phyloP scores from a whole-genome alignment of 2,888 invertebrate species.

The Rhorus exstirpatorius region DNA sequence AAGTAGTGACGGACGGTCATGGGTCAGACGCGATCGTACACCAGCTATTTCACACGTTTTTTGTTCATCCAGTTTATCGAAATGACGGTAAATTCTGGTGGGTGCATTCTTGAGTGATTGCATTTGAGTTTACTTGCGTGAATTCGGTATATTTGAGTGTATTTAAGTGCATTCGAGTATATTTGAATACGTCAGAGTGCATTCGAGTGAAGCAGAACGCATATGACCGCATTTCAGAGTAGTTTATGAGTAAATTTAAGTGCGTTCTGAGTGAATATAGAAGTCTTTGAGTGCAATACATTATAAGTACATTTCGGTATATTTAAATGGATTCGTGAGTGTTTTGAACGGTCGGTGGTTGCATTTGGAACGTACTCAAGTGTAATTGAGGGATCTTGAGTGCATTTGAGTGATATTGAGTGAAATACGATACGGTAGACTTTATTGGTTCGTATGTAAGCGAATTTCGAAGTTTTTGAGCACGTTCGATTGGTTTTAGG shows the following conservation, averaged over 20 bases:
- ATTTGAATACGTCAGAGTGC: background rate
- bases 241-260: too few relatives aligned
- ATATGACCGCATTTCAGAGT: too few relatives aligned
- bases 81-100: slow-evolving; percentile 14
- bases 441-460: too few relatives aligned
- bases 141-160: background rate
- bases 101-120: background rate
- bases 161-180: background rate
- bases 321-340: background rate
- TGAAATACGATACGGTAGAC: too few relatives aligned
- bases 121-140: background rate
- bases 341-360: background rate
- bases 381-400: background rate
- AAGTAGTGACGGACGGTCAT: slow-evolving; percentile 49
- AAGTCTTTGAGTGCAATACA: background rate
- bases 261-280: too few relatives aligned
- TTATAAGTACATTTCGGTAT: background rate
- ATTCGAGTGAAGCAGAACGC: too few relatives aligned
- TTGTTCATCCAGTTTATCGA: background rate
- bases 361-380: background rate
- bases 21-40: slow-evolving; percentile 26
- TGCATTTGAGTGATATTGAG: background rate
- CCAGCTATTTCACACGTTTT: slow-evolving; percentile 1
- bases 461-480: too few relatives aligned
- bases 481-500: too few relatives aligned